Conservation (phyloP, 2,888 invertebrate genomes). For the Zonitis immaculata region DNA sequence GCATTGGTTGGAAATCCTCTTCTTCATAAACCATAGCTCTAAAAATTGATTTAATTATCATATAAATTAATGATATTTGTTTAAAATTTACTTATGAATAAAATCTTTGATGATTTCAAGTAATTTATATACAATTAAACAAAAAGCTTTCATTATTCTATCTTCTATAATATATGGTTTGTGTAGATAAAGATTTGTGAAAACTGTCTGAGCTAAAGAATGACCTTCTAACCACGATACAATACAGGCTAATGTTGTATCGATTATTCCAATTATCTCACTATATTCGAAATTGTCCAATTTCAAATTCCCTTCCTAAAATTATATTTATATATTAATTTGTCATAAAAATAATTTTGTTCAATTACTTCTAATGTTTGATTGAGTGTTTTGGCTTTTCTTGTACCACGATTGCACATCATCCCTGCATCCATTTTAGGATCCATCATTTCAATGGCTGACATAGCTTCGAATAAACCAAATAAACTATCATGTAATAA, state of each 20-base stretch:
- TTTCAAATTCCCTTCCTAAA: constrained; percentile 71
- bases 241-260: constrained; percentile 88
- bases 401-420: constrained; percentile 84
- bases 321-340: constrained; percentile 22
- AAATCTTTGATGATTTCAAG: constrained; percentile 86
- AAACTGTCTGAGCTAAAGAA: constrained; percentile 93
- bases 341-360: not conserved
- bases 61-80: too few relatives aligned
- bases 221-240: constrained; percentile 98
- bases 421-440: constrained; percentile 99
- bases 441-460: constrained; percentile 99
- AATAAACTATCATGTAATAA: constrained; percentile 85
- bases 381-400: constrained; percentile 80
- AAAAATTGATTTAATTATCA: constrained; percentile 20
- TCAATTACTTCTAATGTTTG: constrained; percentile 71
- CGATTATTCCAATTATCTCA: constrained; percentile 90
- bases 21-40: constrained; percentile 87
- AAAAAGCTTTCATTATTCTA: constrained; percentile 78
- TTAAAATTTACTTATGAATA: constrained; percentile 67
- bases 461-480: constrained; percentile 97
- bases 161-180: constrained; percentile 82
- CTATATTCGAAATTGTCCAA: constrained; percentile 67
- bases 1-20: constrained; percentile 94
- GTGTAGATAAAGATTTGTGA: constrained; percentile 93
- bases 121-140: constrained; percentile 81